phyloP scores from a whole-genome alignment of 2,888 invertebrate species.

The Phlogophora meticulosa region DNA sequence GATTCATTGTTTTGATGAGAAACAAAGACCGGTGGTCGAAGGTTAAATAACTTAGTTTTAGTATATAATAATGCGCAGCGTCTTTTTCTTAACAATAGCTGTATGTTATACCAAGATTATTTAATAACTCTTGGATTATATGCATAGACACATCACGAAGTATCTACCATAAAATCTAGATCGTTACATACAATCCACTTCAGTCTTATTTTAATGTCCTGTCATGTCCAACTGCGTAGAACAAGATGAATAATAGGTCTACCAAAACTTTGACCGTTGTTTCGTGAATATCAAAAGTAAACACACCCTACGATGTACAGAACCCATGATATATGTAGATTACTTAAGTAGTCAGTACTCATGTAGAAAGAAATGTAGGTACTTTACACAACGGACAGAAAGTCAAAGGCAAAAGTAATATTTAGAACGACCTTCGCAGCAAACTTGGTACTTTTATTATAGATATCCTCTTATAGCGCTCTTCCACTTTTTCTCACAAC shows the following conservation, averaged over 20 bases:
- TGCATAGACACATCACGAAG: background rate
- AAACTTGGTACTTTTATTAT: slow-evolving; percentile 65
- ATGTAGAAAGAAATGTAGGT: slow-evolving; percentile 41
- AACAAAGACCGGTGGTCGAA: slow-evolving; percentile 34
- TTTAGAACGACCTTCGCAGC: slow-evolving; percentile 59
- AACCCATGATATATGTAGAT: slow-evolving; percentile 52
- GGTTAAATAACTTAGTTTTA: slow-evolving; percentile 10
- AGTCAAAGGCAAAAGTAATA: slow-evolving; percentile 67
- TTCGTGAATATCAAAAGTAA: slow-evolving; percentile 40
- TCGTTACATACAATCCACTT: slow-evolving; percentile 12
- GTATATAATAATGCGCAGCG: slow-evolving; percentile 6
- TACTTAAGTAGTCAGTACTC: slow-evolving; percentile 48
- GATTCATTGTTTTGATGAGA: slow-evolving; percentile 49
- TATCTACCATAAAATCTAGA: background rate
- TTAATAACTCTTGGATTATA: background rate
- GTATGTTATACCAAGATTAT: background rate
- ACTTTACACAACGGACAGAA: slow-evolving; percentile 50
- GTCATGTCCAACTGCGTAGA: slow-evolving; percentile 42
- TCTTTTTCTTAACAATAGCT: background rate
- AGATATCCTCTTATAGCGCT: slow-evolving; percentile 48
- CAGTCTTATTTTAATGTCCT: slow-evolving; percentile 36
- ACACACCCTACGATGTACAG: slow-evolving; percentile 12
- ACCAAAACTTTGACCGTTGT: slow-evolving; percentile 45
- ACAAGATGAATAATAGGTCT: slow-evolving; percentile 50
- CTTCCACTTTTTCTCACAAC: slow-evolving; percentile 52